Conservation (phyloP, 92 coral and sea anemone species). For the Paramuricea clavata region DNA sequence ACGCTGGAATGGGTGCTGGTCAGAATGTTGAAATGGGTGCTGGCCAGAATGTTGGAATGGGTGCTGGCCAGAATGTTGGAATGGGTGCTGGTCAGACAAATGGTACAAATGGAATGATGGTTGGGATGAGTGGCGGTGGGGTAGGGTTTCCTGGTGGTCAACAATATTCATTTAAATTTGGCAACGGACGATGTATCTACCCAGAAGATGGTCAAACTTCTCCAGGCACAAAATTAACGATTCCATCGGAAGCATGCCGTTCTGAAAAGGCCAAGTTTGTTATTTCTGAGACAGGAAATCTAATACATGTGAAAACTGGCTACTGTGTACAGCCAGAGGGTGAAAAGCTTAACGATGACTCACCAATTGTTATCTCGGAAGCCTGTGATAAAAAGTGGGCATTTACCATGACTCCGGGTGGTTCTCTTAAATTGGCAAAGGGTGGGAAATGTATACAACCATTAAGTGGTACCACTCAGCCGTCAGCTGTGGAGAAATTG, state of each 20-base stretch:
- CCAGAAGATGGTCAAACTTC: conserved; percentile 6
- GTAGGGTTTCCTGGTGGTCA: neutral
- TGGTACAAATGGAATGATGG: neutral
- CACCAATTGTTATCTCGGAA: neutral
- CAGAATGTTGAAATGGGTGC: too few species aligned
- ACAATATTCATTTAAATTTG: conserved; percentile 14
- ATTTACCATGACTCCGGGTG: conserved; percentile 16
- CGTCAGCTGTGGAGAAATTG: neutral
- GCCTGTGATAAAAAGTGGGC: neutral
- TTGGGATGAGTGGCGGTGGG: neutral
- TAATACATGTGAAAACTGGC: neutral
- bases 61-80: neutral
- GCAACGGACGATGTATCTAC: conserved; percentile 18
- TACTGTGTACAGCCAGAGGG: conserved; percentile 7
- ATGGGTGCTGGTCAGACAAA: neutral
- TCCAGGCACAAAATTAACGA: neutral
- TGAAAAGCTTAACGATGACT: neutral
- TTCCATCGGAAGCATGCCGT: conserved; percentile 4
- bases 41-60: too few species aligned
- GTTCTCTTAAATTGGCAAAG: neutral
- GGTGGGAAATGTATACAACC: conserved; percentile 16
- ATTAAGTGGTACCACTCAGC: conserved; percentile 5
- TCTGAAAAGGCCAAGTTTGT: neutral
- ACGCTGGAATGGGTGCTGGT: too few species aligned
- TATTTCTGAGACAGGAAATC: neutral